phyloP scores from a whole-genome alignment of 1,140 invertebrate genomes.

The Diachasmimorpha longicaudata region DNA sequence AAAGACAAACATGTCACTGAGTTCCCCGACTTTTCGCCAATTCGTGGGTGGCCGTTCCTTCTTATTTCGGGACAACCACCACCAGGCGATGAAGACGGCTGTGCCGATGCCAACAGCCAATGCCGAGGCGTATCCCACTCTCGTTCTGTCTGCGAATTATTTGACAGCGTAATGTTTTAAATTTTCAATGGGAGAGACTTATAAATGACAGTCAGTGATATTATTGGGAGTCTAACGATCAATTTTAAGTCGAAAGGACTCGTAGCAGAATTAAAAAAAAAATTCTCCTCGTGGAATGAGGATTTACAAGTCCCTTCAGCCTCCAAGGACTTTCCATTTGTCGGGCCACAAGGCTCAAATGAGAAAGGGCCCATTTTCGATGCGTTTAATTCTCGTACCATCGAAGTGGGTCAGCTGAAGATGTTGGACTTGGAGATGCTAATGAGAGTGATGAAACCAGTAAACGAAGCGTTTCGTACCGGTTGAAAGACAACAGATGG shows the following conservation, averaged over 20 bases:
- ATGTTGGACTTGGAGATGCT: neutral
- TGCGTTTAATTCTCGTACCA: neutral
- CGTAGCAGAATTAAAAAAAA: no score
- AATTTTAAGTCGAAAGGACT: no score
- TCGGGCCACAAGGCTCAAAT: neutral
- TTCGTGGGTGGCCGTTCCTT: conserved; percentile 42
- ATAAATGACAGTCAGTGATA: no score
- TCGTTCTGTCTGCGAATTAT: conserved; percentile 41
- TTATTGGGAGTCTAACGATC: no score
- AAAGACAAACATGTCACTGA: conserved; percentile 60
- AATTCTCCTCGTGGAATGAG: no score
- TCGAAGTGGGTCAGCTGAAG: neutral
- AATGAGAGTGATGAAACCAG: neutral
- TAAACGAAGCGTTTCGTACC: neutral
- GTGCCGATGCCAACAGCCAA: conserved; percentile 50
- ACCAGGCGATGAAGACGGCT: conserved; percentile 48
- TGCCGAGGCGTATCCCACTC: conserved; percentile 49
- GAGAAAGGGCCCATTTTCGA: neutral
- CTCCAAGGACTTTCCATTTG: neutral
- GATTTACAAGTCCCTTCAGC: no score
- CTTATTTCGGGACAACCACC: conserved; percentile 46
- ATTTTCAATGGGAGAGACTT: no score
- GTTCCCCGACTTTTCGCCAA: conserved; percentile 61
- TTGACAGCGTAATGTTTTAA: neutral
- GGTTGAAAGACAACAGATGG: neutral